phyloP scores from a whole-genome alignment of 2,888 invertebrate species.

The Sinohyriopsis cumingii region DNA sequence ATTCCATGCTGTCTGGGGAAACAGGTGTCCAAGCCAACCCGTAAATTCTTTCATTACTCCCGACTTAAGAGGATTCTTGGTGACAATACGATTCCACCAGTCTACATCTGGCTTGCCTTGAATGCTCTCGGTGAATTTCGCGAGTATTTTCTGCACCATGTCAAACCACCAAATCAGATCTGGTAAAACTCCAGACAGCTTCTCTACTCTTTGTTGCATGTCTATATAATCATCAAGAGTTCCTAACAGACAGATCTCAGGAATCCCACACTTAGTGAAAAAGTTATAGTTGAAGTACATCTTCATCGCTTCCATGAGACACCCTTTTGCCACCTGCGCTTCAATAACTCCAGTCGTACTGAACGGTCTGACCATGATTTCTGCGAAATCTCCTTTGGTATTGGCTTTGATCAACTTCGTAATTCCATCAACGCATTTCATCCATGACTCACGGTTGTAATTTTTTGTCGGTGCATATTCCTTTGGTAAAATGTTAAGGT shows the following conservation, averaged over 20 bases:
- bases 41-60: not conserved
- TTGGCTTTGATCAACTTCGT: not conserved
- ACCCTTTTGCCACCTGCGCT: not conserved
- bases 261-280: not conserved
- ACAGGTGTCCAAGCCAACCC: not conserved
- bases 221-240: too few species aligned
- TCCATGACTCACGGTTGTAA: not conserved
- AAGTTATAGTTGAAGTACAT: not conserved
- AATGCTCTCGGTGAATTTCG: not conserved
- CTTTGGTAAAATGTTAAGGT: too few species aligned
- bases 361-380: not conserved
- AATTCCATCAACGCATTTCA: not conserved
- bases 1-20: not conserved
- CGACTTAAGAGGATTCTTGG: not conserved
- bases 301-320: not conserved
- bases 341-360: not conserved
- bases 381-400: not conserved
- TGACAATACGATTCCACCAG: not conserved
- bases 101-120: not conserved
- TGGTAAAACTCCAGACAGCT: too few species aligned
- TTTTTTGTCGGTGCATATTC: too few species aligned
- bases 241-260: not conserved
- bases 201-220: too few species aligned
- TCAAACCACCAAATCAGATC: not conserved
- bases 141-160: not conserved